Evolutionary conservation across 2,113 vertebrate species (phyloP).

Genomic region (Pedionomus torquatus): DNA sequence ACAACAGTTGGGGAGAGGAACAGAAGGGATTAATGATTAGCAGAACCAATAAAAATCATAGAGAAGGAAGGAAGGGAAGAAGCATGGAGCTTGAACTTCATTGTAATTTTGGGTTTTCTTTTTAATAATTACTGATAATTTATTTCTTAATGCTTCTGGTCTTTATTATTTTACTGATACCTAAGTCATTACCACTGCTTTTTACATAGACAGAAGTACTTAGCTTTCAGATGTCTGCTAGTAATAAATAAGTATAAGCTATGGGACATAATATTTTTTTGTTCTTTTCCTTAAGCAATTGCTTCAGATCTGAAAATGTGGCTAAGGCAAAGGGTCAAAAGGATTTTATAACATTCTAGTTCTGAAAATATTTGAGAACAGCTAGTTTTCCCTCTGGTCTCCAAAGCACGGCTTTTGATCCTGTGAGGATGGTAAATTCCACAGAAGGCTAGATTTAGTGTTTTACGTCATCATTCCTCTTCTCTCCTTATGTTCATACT

Average conservation of each 20-base stretch:
- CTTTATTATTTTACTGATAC: neutral
- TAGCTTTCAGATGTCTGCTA: neutral
- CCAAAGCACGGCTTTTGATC: neutral
- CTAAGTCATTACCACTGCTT: neutral
- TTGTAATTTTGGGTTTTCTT: too few relatives aligned
- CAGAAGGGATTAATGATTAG: neutral
- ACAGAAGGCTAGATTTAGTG: neutral
- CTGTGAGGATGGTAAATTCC: neutral
- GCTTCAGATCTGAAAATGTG: neutral
- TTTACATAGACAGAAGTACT: neutral
- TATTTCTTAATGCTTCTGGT: neutral
- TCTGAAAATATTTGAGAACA: neutral
- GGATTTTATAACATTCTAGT: neutral
- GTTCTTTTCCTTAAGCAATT: neutral
- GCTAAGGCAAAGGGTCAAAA: neutral
- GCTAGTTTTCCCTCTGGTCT: neutral
- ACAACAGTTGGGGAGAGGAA: neutral
- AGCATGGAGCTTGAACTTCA: neutral
- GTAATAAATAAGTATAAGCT: neutral
- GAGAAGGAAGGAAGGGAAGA: neutral
- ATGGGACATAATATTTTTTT: neutral
- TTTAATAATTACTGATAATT: neutral
- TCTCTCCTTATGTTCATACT: constrained; percentile 8
- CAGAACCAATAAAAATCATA: neutral
- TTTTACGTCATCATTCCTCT: neutral